phyloP scores from a whole-genome alignment of 1,140 invertebrate genomes.

The Drosophila teissieri region DNA sequence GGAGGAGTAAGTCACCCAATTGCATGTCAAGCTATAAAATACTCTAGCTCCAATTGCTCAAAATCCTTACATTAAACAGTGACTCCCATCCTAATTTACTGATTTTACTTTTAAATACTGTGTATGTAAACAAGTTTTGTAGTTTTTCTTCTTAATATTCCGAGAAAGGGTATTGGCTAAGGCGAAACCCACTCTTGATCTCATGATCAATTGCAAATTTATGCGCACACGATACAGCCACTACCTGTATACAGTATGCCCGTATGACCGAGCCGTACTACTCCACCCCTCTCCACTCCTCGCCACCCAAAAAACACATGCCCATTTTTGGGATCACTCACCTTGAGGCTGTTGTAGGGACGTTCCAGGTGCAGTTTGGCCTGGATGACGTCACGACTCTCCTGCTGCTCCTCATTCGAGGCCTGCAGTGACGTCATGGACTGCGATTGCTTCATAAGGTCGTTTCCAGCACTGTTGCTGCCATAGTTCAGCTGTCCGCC shows the following conservation, averaged over 20 bases:
- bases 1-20: background rate
- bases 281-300: background rate
- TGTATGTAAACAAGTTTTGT: background rate
- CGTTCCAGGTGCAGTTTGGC: constrained; percentile 84
- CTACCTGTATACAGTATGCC: background rate
- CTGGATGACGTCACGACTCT: constrained; percentile 73
- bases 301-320: background rate
- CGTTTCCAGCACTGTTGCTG: constrained; percentile 16
- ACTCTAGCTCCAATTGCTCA: background rate
- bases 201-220: constrained; percentile 45
- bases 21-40: background rate
- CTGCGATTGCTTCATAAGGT: constrained; percentile 76
- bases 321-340: constrained; percentile 64
- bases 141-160: background rate
- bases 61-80: no score
- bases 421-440: constrained; percentile 83
- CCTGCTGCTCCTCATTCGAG: constrained; percentile 69
- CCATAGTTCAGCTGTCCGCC: background rate
- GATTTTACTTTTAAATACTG: no score
- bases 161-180: constrained; percentile 3
- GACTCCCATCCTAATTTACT: no score
- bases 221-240: constrained; percentile 13
- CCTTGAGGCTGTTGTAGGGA: constrained; percentile 89
- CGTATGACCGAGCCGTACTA: background rate
- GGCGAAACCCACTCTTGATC: background rate